Base-by-base conservation (phyloP, 2,113 vertebrate species). In the Mustela lutreola region DNA sequence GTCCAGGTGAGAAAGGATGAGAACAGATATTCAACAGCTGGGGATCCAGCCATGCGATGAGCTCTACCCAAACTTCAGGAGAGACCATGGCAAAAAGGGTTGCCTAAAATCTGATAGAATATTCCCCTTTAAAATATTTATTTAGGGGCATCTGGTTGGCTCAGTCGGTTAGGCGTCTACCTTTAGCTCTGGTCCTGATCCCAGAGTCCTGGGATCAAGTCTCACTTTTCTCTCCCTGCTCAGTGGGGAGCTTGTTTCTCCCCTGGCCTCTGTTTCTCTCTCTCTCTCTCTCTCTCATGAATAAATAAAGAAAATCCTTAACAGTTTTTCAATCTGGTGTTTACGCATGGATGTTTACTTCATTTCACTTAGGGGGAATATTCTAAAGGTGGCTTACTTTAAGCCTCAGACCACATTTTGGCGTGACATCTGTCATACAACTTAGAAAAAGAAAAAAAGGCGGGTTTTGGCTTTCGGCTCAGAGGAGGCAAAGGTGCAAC, bases 281-380 rank as follows among this genome's bases (percentile, higher is more conserved):
- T 28, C 50, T 53, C 60, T n/a, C 62, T 53, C 60, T 62, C 26
- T 65, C 5, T 65, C 62, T 65, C 62, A 65, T 65, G 62, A 31
- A 65, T 63, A 28, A 62, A 63, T 63, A 28, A 65, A 65, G 5
- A 65, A 65, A 65, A 65, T 65, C 26, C 28, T 63, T 28, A 65
- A 65, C 94, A 45, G 97, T 96, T 97, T 97, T 96, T 97, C 94
- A 67, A 97, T 87, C 73, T 33, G 56, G 88, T 96, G 94, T 97
- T 98, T 85, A 93, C 94, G 90, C 73, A 85, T 53, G 2, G 63
- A 89, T 86, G 73, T 96, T 97, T 91, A 98, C 93, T 97, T 98
- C 94, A 97, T 91, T 53, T 53, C 60, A 76, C 85, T 97, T 96
- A 97, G 39, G 73, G 91, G 89, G 62, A 28, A 11, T 92, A 97